Percentiles rank a stretch among this genome's conserved stretches.
Conservation (phyloP, 2,888 invertebrate genomes). For the Clusia tigrina region DNA sequence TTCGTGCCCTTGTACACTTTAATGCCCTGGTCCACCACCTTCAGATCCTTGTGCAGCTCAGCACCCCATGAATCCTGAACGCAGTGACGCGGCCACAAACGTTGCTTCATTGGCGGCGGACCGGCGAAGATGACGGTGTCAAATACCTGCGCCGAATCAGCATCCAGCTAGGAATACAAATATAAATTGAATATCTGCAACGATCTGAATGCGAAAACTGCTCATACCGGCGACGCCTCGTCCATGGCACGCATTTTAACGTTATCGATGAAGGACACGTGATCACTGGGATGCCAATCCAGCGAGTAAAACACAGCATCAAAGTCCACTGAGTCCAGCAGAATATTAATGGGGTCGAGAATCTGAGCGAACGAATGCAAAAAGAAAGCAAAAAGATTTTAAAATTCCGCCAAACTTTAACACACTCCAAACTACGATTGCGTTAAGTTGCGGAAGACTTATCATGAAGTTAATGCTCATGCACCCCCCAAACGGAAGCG, state of each 20-base stretch:
- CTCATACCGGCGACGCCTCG: constrained; percentile 73
- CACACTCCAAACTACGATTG: constrained; percentile 23
- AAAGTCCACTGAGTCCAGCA: constrained; percentile 82
- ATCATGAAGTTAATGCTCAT: neutral
- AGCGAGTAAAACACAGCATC: constrained; percentile 91
- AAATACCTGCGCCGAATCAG: constrained; percentile 81
- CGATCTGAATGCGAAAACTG: neutral
- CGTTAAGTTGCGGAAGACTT: neutral
- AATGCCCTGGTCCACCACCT: constrained; percentile 77
- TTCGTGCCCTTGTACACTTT: constrained; percentile 92
- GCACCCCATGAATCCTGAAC: constrained; percentile 96
- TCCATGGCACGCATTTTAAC: constrained; percentile 79
- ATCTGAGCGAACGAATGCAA: neutral
- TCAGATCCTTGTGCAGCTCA: constrained; percentile 88
- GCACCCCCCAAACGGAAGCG: constrained; percentile 49
- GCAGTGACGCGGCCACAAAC: constrained; percentile 95
- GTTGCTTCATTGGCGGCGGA: constrained; percentile 84
- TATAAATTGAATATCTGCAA: constrained; percentile 8
- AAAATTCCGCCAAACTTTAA: constrained; percentile 58
- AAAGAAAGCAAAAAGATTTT: neutral
- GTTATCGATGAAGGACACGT: constrained; percentile 94
- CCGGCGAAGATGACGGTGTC: constrained; percentile 94
- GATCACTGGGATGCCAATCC: constrained; percentile 92
- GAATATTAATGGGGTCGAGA: constrained; percentile 82
- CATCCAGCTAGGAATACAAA: constrained; percentile 67